phyloP scores from a whole-genome alignment of 2,113 vertebrate species.

The Campylorhamphus procurvoides region DNA sequence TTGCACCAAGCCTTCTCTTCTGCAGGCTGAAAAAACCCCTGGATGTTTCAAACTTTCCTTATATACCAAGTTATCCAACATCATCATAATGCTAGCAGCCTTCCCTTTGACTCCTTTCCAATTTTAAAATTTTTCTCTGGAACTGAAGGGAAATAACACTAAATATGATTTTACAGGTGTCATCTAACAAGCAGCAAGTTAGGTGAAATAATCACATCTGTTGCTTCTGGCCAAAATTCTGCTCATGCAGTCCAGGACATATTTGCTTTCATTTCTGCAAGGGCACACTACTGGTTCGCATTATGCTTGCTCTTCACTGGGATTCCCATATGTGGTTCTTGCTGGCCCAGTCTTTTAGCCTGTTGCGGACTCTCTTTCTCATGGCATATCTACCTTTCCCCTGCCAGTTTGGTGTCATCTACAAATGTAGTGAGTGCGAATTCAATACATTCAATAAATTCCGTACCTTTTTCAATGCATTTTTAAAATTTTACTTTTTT shows the following conservation, averaged over 20 bases:
- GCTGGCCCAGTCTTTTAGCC: background rate
- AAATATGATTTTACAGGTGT: background rate
- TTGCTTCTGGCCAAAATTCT: background rate
- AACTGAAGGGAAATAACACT: background rate
- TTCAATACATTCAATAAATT: background rate
- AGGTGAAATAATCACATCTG: background rate
- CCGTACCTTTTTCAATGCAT: background rate
- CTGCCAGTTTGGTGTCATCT: background rate
- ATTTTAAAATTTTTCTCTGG: background rate
- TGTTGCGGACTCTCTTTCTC: background rate
- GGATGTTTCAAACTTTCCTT: background rate
- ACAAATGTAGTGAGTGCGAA: background rate
- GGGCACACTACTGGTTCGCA: background rate
- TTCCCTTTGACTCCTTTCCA: background rate
- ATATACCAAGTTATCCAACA: background rate
- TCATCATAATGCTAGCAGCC: background rate
- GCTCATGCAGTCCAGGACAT: background rate
- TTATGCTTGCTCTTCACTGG: background rate
- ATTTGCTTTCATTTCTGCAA: background rate
- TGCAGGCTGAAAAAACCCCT: background rate
- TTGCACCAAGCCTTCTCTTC: background rate
- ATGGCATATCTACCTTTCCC: background rate
- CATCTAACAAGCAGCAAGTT: background rate
- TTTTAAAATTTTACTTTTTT: background rate
- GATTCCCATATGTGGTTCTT: accelerated